phyloP scores from a whole-genome alignment of 2,888 invertebrate species.

The Diachrysia chrysitis region DNA sequence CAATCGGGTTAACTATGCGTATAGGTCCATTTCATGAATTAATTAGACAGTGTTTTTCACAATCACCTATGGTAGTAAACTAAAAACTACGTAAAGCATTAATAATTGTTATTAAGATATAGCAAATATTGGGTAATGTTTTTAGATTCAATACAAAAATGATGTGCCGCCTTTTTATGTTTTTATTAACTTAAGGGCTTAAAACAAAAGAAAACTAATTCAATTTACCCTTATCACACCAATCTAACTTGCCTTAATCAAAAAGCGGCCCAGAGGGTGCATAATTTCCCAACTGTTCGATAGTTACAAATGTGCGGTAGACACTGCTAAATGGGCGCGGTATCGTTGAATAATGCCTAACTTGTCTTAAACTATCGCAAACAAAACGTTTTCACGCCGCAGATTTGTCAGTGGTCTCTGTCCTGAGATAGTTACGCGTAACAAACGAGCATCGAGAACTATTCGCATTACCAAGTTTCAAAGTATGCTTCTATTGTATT shows the following conservation, averaged over 20 bases:
- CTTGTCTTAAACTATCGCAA: slow-evolving; percentile 84
- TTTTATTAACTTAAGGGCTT: background rate
- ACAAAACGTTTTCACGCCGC: slow-evolving; percentile 77
- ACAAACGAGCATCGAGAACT: slow-evolving; percentile 74
- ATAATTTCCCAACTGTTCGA: slow-evolving; percentile 66
- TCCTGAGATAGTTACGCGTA: slow-evolving; percentile 67
- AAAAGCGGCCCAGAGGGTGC: slow-evolving; percentile 39
- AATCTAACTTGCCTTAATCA: slow-evolving; percentile 20
- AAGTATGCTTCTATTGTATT: slow-evolving; percentile 44
- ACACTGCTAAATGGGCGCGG: slow-evolving; percentile 84
- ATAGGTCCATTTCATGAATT: no score
- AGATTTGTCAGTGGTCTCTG: slow-evolving; percentile 79
- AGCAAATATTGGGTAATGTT: no score
- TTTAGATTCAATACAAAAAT: no score
- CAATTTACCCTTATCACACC: background rate
- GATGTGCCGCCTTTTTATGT: background rate
- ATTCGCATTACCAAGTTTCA: slow-evolving; percentile 61
- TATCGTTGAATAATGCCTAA: slow-evolving; percentile 83
- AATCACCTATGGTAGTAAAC: no score
- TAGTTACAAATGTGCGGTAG: slow-evolving; percentile 86
- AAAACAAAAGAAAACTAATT: background rate
- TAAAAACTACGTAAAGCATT: no score
- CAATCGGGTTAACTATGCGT: background rate
- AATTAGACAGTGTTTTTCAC: no score
- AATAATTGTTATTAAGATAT: no score